phyloP scores from a whole-genome alignment of 2,113 vertebrate genomes.

The Pteropus alecto region DNA sequence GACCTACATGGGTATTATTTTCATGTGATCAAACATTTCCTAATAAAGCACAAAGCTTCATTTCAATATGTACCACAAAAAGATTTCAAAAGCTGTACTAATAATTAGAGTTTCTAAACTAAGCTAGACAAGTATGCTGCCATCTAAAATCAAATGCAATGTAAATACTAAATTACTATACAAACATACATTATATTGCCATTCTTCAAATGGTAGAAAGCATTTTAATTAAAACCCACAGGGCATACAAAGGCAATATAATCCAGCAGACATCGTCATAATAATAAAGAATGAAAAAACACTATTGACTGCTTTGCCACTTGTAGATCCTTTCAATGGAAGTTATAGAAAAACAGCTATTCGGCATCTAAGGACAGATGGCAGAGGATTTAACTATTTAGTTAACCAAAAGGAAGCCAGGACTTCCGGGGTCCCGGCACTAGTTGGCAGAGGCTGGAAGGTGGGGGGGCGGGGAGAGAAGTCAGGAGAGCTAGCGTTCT shows the following conservation, averaged over 20 bases:
- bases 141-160: neutral
- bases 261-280: neutral
- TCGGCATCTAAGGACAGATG: neutral
- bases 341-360: neutral
- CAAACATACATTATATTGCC: neutral
- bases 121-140: neutral
- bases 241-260: neutral
- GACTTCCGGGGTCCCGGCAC: neutral
- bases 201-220: neutral
- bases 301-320: neutral
- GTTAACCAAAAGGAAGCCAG: neutral
- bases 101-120: neutral
- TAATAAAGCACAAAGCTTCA: neutral
- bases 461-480: accelerated
- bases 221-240: constrained; percentile 36
- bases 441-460: neutral
- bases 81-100: neutral
- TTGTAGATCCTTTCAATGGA: neutral
- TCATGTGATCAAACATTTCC: neutral
- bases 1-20: neutral
- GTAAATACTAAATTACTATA: neutral
- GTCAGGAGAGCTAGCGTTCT: neutral
- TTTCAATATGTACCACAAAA: neutral
- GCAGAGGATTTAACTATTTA: neutral
- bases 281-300: neutral